phyloP scores from a whole-genome alignment of 2,888 invertebrate species.

The Drosophila neotestacea region DNA sequence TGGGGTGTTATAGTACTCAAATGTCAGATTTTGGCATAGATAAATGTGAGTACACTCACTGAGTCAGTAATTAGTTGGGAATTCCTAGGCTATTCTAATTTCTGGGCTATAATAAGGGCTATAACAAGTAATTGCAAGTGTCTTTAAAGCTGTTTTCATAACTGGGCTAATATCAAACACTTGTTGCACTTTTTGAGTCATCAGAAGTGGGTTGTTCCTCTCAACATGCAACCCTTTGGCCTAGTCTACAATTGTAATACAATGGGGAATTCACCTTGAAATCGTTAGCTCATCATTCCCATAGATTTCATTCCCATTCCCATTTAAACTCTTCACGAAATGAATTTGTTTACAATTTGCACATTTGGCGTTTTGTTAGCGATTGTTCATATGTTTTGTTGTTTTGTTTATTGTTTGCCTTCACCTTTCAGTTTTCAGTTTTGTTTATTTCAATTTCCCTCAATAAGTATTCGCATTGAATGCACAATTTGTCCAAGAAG shows the following conservation, averaged over 20 bases:
- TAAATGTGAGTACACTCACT: conserved; percentile 8
- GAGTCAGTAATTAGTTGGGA: conserved; percentile 16
- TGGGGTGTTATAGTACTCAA: conserved; percentile 1
- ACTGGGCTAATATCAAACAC: conserved; percentile 20
- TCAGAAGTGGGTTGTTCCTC: neutral
- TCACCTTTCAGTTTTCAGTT: conserved; percentile 19
- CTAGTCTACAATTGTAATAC: neutral
- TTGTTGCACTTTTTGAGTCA: conserved; percentile 61
- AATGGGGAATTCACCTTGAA: conserved; percentile 7
- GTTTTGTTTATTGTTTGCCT: conserved; percentile 65
- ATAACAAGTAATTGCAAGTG: conserved; percentile 35
- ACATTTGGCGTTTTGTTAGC: conserved; percentile 61
- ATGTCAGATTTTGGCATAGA: conserved; percentile 13
- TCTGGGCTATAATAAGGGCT: conserved; percentile 1
- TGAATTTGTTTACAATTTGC: conserved; percentile 61
- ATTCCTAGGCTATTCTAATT: neutral
- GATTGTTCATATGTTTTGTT: conserved; percentile 55
- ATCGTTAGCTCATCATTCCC: conserved; percentile 4
- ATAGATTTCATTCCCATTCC: neutral
- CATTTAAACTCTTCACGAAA: conserved; percentile 3
- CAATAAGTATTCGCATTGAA: conserved; percentile 4
- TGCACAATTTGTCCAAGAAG: conserved; percentile 17
- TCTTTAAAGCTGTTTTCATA: conserved; percentile 35
- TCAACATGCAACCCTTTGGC: neutral
- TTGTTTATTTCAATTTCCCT: conserved; percentile 57